These are phyloP conservation scores for Myotis findleyi DNA, from an alignment of 2,797 vertebrate genomes.

Conservation along the genomic window DNA sequence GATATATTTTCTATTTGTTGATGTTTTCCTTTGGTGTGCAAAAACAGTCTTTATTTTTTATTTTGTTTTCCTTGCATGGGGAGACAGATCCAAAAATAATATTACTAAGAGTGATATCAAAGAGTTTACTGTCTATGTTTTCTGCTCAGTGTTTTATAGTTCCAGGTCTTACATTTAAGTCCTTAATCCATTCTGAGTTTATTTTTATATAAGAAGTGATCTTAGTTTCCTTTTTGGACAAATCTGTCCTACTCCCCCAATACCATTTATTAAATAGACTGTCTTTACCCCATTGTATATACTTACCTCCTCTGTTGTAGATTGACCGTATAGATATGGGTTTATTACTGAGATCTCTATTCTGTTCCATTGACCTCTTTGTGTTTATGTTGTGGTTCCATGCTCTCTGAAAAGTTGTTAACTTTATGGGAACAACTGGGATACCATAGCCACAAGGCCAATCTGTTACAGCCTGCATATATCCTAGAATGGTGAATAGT, in stretches of 20 bases:
- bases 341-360: not conserved
- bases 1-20: not conserved
- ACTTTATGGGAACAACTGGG: not conserved
- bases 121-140: not conserved
- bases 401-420: not conserved
- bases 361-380: not conserved
- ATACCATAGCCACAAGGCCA: not conserved
- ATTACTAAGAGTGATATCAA: not conserved
- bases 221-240: not conserved
- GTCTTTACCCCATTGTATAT: not conserved
- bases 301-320: not conserved
- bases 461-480: not conserved
- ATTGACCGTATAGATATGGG: not conserved
- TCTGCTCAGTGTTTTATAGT: not conserved
- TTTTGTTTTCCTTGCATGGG: not conserved
- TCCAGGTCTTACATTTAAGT: not conserved
- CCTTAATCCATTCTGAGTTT: not conserved
- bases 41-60: not conserved
- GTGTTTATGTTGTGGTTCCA: not conserved
- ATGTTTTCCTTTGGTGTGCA: not conserved
- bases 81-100: not conserved
- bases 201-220: not conserved
- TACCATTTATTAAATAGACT: not conserved
- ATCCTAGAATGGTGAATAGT: not conserved
- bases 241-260: not conserved